Conservation (phyloP, 2,888 invertebrate species). For the Pegoplata infirma region DNA sequence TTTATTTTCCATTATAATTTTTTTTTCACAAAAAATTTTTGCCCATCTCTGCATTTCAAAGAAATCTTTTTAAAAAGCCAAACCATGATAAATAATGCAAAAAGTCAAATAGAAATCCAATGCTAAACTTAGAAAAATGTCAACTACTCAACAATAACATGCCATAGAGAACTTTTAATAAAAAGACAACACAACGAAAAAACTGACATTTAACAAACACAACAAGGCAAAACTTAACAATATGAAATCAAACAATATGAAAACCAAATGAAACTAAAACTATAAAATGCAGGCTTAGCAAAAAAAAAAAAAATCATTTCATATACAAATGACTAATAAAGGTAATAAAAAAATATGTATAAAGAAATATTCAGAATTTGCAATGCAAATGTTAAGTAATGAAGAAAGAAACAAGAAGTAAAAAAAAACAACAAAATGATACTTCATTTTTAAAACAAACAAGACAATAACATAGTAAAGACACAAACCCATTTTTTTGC, state of each 20-base stretch:
- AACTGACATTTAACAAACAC: conserved; percentile 11
- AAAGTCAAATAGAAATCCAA: neutral
- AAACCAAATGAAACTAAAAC: no score
- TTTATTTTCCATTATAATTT: no score
- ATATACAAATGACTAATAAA: neutral
- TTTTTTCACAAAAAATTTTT: no score
- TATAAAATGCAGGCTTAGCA: no score
- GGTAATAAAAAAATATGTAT: neutral
- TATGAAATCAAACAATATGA: no score
- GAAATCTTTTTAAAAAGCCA: no score
- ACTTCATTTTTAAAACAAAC: neutral
- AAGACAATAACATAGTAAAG: neutral
- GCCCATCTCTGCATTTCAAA: no score
- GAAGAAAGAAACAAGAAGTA: no score
- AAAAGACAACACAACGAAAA: no score
- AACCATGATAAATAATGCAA: neutral
- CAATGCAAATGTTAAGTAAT: conserved; percentile 4
- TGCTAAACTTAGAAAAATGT: neutral
- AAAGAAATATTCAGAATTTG: neutral
- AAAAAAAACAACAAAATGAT: neutral
- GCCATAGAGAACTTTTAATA: neutral
- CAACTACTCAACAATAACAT: neutral
- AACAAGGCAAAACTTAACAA: no score
- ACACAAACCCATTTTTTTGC: neutral
- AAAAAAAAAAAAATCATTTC: neutral